Percentiles rank a stretch among this genome's conserved stretches.
Evolutionary conservation across 2,113 vertebrate genomes (phyloP).

Genomic region (Patagioenas fasciata): DNA sequence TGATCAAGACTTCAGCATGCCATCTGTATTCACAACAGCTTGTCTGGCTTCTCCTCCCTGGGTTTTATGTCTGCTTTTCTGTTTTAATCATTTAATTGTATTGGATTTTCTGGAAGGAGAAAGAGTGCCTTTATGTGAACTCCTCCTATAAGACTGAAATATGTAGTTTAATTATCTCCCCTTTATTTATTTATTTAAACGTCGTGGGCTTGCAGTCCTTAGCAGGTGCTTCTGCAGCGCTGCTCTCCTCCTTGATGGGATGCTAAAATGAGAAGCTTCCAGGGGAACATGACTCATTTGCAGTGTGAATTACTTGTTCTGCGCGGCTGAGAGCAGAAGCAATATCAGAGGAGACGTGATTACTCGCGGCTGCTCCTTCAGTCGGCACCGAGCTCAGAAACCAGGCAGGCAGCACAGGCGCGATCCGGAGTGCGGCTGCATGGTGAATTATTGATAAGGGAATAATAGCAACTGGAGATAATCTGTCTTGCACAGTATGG

Average conservation of each 20-base stretch:
- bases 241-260: not conserved
- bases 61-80: not conserved
- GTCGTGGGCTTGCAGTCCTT: not conserved
- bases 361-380: not conserved
- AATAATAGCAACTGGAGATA: not conserved
- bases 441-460: constrained; percentile 51
- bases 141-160: not conserved
- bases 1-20: fast-evolving
- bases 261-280: constrained; percentile 6
- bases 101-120: not conserved
- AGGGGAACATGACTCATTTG: constrained; percentile 32
- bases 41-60: not conserved
- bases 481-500: not conserved
- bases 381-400: not conserved
- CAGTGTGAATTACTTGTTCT: not conserved
- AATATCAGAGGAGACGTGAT: not conserved
- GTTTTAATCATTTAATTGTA: not conserved
- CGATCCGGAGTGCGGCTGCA: not conserved
- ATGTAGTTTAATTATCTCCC: not conserved
- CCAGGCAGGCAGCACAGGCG: not conserved
- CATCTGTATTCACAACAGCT: not conserved
- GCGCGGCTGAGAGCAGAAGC: not conserved
- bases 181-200: not conserved
- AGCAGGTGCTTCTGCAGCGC: not conserved
- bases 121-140: not conserved